phyloP scores from a whole-genome alignment of 2,113 vertebrate species.

The Sinosuthora webbiana region DNA sequence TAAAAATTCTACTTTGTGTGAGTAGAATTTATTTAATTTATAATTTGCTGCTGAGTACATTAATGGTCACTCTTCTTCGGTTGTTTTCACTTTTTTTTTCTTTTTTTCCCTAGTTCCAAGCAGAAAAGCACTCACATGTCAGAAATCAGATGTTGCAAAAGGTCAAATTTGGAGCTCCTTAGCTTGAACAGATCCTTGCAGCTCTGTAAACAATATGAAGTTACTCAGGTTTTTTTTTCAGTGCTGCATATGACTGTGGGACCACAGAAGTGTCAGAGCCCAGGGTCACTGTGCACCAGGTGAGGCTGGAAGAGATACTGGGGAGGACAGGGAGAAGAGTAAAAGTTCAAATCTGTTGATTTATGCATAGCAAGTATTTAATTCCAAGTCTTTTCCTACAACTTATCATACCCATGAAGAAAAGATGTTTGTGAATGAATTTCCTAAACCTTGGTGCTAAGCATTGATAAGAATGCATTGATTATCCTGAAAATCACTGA shows the following conservation, averaged over 20 bases:
- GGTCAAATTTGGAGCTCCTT: neutral
- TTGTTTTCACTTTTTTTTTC: neutral
- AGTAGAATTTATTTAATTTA: neutral
- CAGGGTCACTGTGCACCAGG: neutral
- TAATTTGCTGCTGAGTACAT: neutral
- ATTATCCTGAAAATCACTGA: neutral
- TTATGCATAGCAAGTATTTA: neutral
- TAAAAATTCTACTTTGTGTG: neutral
- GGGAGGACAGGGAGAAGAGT: neutral
- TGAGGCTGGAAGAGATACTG: neutral
- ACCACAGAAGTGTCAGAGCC: neutral
- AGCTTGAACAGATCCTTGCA: neutral
- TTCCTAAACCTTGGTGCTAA: neutral
- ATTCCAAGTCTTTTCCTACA: neutral
- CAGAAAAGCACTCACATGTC: neutral
- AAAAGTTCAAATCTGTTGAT: neutral
- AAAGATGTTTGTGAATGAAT: neutral
- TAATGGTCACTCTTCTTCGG: neutral
- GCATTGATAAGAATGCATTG: neutral
- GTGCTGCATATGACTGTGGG: too few relatives aligned
- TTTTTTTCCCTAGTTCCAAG: neutral
- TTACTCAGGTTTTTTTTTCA: fast-evolving
- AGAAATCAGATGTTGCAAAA: neutral
- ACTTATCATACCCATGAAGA: neutral
- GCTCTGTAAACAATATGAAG: neutral